Base-by-base conservation (phyloP, 1,140 invertebrate genomes). In the Drosophila arawakana region DNA sequence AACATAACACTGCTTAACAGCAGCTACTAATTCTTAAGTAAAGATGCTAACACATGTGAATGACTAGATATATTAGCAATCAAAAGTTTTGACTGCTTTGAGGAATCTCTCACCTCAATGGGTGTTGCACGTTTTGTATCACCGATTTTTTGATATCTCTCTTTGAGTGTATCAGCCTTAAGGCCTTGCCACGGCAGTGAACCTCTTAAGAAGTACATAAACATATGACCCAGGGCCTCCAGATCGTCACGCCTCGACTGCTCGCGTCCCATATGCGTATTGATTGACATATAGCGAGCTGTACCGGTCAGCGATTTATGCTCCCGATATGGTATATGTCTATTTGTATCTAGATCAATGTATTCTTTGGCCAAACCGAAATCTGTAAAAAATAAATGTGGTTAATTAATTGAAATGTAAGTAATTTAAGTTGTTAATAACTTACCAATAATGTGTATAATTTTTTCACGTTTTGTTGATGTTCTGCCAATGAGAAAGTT, bases 351-450 rank as follows among this genome's bases (percentile, higher is more conserved):
- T 95, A 98, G 96, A 95, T 99, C 98, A 95, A 99, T 99, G 94
- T 99, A 99, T 95, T 99, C 98, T 95, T 99, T 99, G 93, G 98
- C 98, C 94, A 99, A 95, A 93, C 99, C 99, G 95, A 99, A 99
- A 95, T 99, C 98, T 95, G 91, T 70, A 93, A 90, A 63, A 41
- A 66, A 80, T n/a, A 7, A 57, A 58, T 8, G n/a, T 54, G 5
- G 43, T 37, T 0, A n/a, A 49, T 61, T 34, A 34, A 11, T 8
- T 59, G 59, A 54, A 58, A 18, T 43, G 34, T 18, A 39, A 3
- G 2, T 8, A 3, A 11, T 37, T 43, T 18, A 34, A 35, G 15
- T 43, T 10, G 44, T 5, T 9, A 25, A 25, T 52, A 9, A 75
- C 80, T 95, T 90, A 96, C 96, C 96, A 94, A 99, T 99, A 94